Evolutionary conservation across 2,113 vertebrate species (phyloP), one percentile per base, ranked within the genome.

Genomic region (Macaca fascicularis): DNA sequence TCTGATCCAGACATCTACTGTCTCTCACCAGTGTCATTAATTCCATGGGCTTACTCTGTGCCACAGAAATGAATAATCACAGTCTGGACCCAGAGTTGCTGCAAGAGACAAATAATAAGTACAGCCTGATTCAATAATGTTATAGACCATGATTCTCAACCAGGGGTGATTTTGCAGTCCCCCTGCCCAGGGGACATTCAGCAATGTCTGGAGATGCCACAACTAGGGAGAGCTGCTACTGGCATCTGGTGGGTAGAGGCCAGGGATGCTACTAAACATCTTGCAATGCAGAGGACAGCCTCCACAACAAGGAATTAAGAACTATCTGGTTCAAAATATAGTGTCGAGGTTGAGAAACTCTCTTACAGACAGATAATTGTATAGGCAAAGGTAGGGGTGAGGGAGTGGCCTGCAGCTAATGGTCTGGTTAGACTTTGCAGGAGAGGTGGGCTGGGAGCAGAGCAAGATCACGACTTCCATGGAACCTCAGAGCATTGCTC

Each of bases 401-500:
- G 30, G 61, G 52, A 10, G 64, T 4, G 14, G 45, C 2, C 22
- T 2, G 5, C 6, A 1, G 38, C 30, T 14, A 6, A 12, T 1
- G 76, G 40, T 40, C 40, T 64, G 14, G 38, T 27, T 45, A 19
- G 81, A 69, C 19, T 16, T 74, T 45, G n/a, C n/a, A 27, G 78
- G 69, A 82, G 45, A 45, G 1, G 7, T n/a, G 4, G 40, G 7
- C 20, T 22, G 22, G 32, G n/a, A 4, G 12, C 52, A 45, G 4
- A 23, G 50, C 8, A 25, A 10, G 0, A 0, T 8, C 4, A 10
- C 0, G 20, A 2, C 17, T 61, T 40, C 48, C 12, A 2, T 59
- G 35, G 59, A 40, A 23, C 19, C 35, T 59, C 8, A 30, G 4
- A 4, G 6, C 16, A 6, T 11, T 8, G 20, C 23, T 59, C 57